Base-by-base conservation (phyloP, 2,113 vertebrate species). In the Bufo bufo region DNA sequence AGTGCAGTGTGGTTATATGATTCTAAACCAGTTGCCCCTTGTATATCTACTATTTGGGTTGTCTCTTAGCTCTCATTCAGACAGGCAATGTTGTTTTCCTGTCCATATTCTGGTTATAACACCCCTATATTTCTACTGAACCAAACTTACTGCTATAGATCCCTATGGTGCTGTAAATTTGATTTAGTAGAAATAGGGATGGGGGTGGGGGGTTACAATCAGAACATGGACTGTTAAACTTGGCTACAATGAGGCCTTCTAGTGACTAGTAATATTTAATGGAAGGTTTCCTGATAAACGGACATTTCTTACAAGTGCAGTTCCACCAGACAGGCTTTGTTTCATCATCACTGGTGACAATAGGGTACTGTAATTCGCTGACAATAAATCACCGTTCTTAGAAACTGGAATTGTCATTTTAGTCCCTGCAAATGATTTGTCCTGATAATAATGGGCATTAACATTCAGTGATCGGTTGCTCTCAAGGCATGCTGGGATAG, bases 371-470 rank as follows among this genome's bases (percentile, higher is more conserved):
- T 84, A 12, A 69, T 52, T 52, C 23, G 14, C 16, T 54, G 63
- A 84, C 82, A 84, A 83, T 83, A 17, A 84, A 4, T n/a, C 49
- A 11, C 17, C 43, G 17, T 47, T 82, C 19, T 20, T 20, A 50
- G 59, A 47, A 82, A 82, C 47, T 20, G 12, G 17, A 50, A 65
- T 19, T 82, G 80, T 65, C 59, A 52, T 85, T 75, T 58, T 77
- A 58, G 84, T 61, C 10, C 5, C 58, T 69, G 59, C 50, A 61
- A 47, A 63, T 79, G 75, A 86, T 66, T 86, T 52, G 74, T 79
- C 63, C 20, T 23, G 7, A 66, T 86, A 77, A 86, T 59, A 86
- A 79, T 69, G 85, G 63, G 50, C 77, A 86, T 79, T 86, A 66
- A 80, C 85, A 80, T 86, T 69, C 74, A 59, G 85, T 52, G 78